Percentiles rank a stretch among this genome's conserved stretches.
Conservation (phyloP, 2,888 invertebrate genomes). For the Ramazzottius varieornatus region DNA sequence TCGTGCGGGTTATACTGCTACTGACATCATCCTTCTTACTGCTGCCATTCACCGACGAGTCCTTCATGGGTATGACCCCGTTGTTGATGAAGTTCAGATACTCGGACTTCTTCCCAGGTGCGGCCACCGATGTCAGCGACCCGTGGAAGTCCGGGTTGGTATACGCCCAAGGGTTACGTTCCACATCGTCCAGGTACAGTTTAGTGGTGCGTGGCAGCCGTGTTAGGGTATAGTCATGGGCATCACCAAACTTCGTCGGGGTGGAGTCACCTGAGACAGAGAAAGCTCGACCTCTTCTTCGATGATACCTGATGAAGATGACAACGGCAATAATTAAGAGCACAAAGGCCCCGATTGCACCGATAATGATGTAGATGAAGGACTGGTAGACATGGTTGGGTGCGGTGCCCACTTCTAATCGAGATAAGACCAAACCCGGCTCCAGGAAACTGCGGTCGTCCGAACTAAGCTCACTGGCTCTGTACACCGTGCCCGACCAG, state of each 20-base stretch:
- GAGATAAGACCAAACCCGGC: neutral
- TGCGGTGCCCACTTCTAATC: neutral
- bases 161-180: neutral
- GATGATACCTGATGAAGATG: neutral
- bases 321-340: neutral
- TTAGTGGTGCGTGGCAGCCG: constrained; percentile 2
- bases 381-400: neutral
- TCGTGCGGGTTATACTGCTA: too few species aligned
- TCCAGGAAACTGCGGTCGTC: neutral
- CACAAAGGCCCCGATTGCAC: neutral
- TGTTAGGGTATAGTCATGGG: neutral
- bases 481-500: neutral
- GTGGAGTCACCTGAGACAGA: neutral
- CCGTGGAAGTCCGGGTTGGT: constrained; percentile 3
- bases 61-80: neutral
- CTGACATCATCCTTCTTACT: neutral
- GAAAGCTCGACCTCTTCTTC: neutral
- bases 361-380: neutral
- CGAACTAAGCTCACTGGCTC: neutral
- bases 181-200: neutral
- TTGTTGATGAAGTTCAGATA: neutral
- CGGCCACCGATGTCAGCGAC: neutral
- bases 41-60: neutral
- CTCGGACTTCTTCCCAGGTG: neutral
- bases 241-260: neutral